Evolutionary conservation across 2,888 invertebrate species (phyloP).

Genomic region (Lycophotia porphyrea): DNA sequence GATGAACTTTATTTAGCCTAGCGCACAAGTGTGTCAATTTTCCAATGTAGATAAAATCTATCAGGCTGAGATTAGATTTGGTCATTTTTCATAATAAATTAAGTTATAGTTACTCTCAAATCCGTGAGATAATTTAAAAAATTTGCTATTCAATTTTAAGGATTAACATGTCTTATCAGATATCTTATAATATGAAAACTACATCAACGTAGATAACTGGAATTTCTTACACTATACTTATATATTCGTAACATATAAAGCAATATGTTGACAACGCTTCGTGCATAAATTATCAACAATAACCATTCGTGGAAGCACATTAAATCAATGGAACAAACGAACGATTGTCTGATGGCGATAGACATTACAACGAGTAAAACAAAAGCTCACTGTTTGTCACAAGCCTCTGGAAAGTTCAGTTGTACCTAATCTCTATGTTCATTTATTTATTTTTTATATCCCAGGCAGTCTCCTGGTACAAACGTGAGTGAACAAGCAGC

Average conservation of each 20-base stretch:
- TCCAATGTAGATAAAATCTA: conserved; percentile 29
- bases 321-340: conserved; percentile 74
- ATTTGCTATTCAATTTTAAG: conserved; percentile 38
- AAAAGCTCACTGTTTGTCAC: conserved; percentile 6
- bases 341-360: conserved; percentile 66
- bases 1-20: conserved; percentile 37
- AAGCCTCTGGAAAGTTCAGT: background rate
- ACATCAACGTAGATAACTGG: conserved; percentile 52
- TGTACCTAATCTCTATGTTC: background rate
- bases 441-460: background rate
- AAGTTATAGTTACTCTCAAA: conserved; percentile 50
- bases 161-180: conserved; percentile 53
- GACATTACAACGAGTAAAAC: conserved; percentile 7
- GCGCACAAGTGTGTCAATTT: conserved; percentile 29
- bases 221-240: conserved; percentile 54
- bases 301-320: conserved; percentile 85
- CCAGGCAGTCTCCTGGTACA: background rate
- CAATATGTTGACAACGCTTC: conserved; percentile 65
- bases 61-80: conserved; percentile 51
- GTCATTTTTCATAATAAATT: conserved; percentile 54
- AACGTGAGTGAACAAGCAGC: background rate
- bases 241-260: conserved; percentile 64
- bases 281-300: conserved; percentile 77
- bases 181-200: conserved; percentile 54
- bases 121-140: conserved; percentile 37